A percentile compares a stretch with the other conserved stretches of the same genome.
Evolutionary conservation across 92 coral and sea anemone genomes (phyloP).

Genomic region (Zoanthus sociatus): DNA sequence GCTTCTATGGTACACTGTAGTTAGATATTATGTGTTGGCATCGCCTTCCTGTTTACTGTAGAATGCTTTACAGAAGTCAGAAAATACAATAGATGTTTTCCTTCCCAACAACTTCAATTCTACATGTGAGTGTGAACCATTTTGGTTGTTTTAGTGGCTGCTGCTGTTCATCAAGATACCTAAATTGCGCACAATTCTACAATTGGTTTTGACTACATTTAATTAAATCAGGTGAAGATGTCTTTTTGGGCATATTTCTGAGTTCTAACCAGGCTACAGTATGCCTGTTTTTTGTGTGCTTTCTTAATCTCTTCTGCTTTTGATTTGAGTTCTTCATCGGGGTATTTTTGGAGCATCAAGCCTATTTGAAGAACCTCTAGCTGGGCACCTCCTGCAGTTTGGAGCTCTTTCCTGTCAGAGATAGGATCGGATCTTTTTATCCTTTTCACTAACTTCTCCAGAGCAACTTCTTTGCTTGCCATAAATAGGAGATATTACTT

Average conservation of each 20-base stretch:
- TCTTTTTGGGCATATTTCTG: constrained; percentile 2
- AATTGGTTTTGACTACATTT: too few relatives aligned
- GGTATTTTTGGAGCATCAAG: constrained; percentile 10
- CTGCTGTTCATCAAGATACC: too few relatives aligned
- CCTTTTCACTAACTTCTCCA: constrained; percentile 27
- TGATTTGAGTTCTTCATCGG: not conserved
- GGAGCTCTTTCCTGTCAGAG: not conserved
- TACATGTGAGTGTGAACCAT: not conserved
- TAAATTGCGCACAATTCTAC: too few relatives aligned
- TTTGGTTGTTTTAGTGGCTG: not conserved
- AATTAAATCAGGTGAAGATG: not conserved
- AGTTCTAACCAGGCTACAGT: not conserved
- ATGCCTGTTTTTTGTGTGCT: not conserved
- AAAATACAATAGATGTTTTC: not conserved
- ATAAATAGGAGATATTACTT: constrained; percentile 27
- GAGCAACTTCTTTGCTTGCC: constrained; percentile 43
- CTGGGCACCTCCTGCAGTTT: not conserved
- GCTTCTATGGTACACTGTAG: not conserved
- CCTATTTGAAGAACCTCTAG: not conserved
- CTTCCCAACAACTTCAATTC: not conserved
- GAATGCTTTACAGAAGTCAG: constrained; percentile 4
- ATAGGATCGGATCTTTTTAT: constrained; percentile 10
- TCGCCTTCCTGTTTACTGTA: constrained; percentile 1
- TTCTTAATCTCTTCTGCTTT: constrained; percentile 6
- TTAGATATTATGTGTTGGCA: not conserved